Evolutionary conservation across 2,113 vertebrate genomes (phyloP).

Genomic region (Sapayoa aenigma): DNA sequence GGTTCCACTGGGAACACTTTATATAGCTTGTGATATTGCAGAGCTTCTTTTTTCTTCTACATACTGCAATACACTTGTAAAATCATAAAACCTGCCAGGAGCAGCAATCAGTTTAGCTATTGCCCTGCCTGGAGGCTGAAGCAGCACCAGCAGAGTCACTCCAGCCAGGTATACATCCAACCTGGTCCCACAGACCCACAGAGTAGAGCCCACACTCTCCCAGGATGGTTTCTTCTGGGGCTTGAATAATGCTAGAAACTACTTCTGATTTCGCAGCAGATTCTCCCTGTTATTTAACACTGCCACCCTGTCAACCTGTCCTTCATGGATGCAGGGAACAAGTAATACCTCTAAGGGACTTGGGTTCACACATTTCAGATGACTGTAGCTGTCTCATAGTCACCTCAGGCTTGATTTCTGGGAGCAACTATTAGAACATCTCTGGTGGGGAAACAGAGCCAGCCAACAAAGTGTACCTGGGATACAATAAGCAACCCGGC

Average conservation of each 20-base stretch:
- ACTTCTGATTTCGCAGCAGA: background rate
- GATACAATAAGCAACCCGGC: background rate
- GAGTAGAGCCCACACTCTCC: background rate
- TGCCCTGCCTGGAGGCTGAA: background rate
- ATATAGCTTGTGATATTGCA: background rate
- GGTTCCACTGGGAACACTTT: background rate
- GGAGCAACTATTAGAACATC: background rate
- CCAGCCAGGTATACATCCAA: background rate
- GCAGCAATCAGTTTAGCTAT: background rate
- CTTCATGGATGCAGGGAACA: background rate
- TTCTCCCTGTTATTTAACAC: background rate
- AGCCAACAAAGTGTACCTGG: background rate
- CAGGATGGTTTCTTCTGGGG: background rate
- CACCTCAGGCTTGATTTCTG: background rate
- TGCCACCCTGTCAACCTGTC: background rate
- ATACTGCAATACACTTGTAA: background rate
- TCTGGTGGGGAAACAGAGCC: background rate
- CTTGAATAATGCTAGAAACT: background rate
- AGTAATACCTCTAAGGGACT: background rate
- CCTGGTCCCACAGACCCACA: accelerated
- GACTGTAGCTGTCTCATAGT: background rate
- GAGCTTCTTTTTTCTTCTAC: background rate
- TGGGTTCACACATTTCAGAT: background rate
- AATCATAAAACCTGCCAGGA: background rate
- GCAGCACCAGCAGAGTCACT: background rate